Percentiles rank a stretch among this genome's conserved stretches.
These are phyloP conservation scores for Nycteola revayana DNA, from an alignment of 2,888 invertebrate species.

Conservation along the genomic window DNA sequence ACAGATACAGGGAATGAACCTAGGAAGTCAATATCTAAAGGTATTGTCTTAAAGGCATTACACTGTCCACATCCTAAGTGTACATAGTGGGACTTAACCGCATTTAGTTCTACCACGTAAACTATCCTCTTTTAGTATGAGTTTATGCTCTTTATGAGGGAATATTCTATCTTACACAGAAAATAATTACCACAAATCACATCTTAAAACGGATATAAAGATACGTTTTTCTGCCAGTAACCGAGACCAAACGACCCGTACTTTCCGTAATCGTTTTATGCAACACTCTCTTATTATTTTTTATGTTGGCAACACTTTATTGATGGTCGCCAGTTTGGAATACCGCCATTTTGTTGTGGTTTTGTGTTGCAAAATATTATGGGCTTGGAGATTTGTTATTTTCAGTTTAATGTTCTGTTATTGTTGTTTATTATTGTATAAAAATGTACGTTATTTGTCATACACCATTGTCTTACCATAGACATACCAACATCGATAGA, in stretches of 20 bases:
- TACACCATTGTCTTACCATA: no score
- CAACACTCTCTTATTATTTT: constrained; percentile 15
- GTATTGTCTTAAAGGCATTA: no score
- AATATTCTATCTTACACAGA: not conserved
- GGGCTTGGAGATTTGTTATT: constrained; percentile 7
- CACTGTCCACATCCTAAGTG: no score
- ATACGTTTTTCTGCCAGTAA: constrained; percentile 14
- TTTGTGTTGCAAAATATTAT: constrained; percentile 20
- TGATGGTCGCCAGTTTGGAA: constrained; percentile 18
- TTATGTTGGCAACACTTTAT: constrained; percentile 24
- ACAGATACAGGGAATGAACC: no score
- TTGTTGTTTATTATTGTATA: no score
- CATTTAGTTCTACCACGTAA: no score
- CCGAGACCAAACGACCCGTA: constrained; percentile 7
- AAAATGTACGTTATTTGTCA: no score
- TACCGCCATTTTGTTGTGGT: constrained; percentile 20
- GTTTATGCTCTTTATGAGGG: no score
- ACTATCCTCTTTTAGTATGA: no score
- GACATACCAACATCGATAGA: no score
- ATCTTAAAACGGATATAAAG: constrained; percentile 4
- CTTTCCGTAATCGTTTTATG: constrained; percentile 20
- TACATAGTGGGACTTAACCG: no score
- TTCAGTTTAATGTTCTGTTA: not conserved
- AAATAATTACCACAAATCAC: constrained; percentile 7
- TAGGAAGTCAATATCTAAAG: no score